A percentile compares a stretch with the other conserved stretches of the same genome.
phyloP scores from a whole-genome alignment of 2,113 vertebrate species.

The Zootoca vivipara region DNA sequence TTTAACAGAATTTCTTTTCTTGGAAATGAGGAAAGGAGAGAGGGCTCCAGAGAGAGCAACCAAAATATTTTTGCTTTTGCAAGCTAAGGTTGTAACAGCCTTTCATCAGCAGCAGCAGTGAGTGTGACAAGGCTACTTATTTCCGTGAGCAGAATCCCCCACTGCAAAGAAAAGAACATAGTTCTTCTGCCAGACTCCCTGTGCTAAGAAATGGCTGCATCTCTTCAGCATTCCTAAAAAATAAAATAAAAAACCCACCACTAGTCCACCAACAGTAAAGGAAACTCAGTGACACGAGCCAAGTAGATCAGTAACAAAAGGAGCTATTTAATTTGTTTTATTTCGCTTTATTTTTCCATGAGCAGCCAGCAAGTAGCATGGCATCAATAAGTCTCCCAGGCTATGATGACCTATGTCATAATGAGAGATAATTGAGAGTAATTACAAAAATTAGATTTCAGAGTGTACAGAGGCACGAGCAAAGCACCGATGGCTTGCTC shows the following conservation, averaged over 20 bases:
- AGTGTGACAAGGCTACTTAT: conserved; percentile 27
- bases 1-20: not conserved
- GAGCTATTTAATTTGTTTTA: conserved; percentile 49
- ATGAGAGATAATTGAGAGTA: conserved; percentile 36
- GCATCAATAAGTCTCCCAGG: conserved; percentile 35
- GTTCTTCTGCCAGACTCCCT: conserved; percentile 3
- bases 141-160: not conserved
- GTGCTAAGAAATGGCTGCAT: conserved; percentile 24
- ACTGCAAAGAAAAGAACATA: conserved; percentile 21
- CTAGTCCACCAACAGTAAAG: conserved; percentile 51
- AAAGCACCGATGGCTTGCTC: not conserved
- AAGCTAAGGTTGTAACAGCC: not conserved
- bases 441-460: conserved; percentile 33
- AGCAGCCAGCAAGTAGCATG: conserved; percentile 34
- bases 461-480: conserved; percentile 1
- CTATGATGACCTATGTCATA: conserved; percentile 42
- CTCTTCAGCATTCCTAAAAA: not conserved
- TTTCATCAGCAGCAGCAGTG: conserved; percentile 33
- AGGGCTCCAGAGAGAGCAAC: not conserved
- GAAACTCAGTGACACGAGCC: conserved; percentile 9
- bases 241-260: too few relatives aligned
- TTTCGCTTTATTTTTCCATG: not conserved
- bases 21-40: not conserved
- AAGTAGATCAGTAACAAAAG: conserved; percentile 52
- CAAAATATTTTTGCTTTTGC: not conserved